A percentile compares a stretch with the other conserved stretches of the same genome.
Evolutionary conservation across 2,888 invertebrate species (phyloP).

Genomic region (Eristalinus aeneus): DNA sequence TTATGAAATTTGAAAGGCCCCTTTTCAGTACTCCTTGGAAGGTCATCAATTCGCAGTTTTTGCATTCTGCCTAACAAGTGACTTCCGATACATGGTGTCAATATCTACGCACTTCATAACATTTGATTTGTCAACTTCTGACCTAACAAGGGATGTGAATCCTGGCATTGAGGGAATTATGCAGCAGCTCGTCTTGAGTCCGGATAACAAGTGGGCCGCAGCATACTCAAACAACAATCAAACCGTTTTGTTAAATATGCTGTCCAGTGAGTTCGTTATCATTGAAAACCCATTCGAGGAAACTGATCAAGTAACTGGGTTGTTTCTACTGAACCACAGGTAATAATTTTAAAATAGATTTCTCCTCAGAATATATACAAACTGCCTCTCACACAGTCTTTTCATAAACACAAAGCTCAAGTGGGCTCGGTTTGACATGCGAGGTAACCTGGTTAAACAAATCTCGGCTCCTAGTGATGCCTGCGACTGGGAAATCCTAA

Average conservation of each 20-base stretch:
- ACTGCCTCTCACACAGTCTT: constrained; percentile 78
- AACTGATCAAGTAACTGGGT: constrained; percentile 84
- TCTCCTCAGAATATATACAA: not conserved
- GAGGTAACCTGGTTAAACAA: constrained; percentile 86
- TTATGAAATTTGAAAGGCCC: not conserved
- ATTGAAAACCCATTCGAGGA: constrained; percentile 92
- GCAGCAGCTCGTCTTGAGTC: constrained; percentile 95
- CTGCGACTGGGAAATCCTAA: constrained; percentile 87
- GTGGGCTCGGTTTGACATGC: constrained; percentile 90
- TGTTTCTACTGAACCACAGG: constrained; percentile 86
- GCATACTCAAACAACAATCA: constrained; percentile 98
- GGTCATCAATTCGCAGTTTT: constrained; percentile 99
- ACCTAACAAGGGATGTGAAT: constrained; percentile 94
- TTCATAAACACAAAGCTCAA: constrained; percentile 89
- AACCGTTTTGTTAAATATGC: constrained; percentile 94
- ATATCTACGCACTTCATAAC: constrained; percentile 98
- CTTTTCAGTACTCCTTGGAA: constrained; percentile 92
- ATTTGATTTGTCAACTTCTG: constrained; percentile 97
- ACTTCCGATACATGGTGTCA: constrained; percentile 95
- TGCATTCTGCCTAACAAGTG: constrained; percentile 93
- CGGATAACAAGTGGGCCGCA: constrained; percentile 97
- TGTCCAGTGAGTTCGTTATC: constrained; percentile 95
- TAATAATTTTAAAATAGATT: constrained; percentile 44
- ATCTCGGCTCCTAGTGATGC: constrained; percentile 83
- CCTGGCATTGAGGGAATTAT: constrained; percentile 98